Evolutionary conservation across 1,140 invertebrate species (phyloP).

Genomic region (Laupala kohalensis): DNA sequence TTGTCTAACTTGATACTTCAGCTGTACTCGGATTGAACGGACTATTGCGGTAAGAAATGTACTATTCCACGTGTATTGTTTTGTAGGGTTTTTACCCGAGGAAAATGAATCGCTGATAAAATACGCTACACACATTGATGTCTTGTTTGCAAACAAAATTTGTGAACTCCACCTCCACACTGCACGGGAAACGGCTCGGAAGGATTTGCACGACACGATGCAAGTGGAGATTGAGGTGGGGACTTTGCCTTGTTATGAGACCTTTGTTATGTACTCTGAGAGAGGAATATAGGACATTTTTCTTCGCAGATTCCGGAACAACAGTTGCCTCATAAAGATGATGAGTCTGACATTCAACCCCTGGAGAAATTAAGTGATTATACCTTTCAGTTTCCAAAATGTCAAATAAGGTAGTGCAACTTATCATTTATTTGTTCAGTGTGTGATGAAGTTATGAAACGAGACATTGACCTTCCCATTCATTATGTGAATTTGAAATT

Average conservation of each 20-base stretch:
- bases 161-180: constrained; percentile 54
- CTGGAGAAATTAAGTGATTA: constrained; percentile 19
- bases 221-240: constrained; percentile 30
- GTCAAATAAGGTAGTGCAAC: constrained; percentile 45
- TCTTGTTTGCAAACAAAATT: constrained; percentile 64
- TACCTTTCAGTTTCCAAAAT: constrained; percentile 39
- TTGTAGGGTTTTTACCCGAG: constrained; percentile 34
- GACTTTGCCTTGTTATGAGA: too few species aligned
- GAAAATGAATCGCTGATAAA: constrained; percentile 39
- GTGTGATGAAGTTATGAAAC: too few species aligned
- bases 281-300: too few species aligned
- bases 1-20: too few species aligned
- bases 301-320: too few species aligned
- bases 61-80: too few species aligned
- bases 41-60: too few species aligned
- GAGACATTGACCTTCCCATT: too few species aligned
- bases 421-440: background rate
- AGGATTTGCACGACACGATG: constrained; percentile 66
- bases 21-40: too few species aligned
- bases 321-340: background rate
- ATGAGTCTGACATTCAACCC: background rate
- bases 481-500: too few species aligned
- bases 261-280: too few species aligned
- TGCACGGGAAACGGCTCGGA: constrained; percentile 60
- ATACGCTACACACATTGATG: constrained; percentile 63